Percentiles rank a stretch among this genome's conserved stretches.
Conservation (phyloP, 2,888 invertebrate species). For the Andrena chrysosceles region DNA sequence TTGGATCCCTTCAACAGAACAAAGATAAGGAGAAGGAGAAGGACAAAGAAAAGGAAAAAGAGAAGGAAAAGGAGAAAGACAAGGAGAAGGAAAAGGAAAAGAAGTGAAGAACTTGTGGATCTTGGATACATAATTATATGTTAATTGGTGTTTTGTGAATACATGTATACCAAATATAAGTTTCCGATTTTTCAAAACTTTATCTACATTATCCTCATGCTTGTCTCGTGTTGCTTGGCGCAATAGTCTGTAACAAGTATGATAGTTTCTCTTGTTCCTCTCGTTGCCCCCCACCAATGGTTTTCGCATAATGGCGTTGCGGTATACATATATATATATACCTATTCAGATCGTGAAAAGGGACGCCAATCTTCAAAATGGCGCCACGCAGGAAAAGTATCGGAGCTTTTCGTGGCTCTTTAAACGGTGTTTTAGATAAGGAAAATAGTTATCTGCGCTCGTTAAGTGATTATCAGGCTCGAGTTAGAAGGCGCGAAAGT, state of each 20-base stretch:
- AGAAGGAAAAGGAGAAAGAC: slow-evolving; percentile 84
- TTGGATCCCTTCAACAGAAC: slow-evolving; percentile 88
- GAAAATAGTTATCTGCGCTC: slow-evolving; percentile 80
- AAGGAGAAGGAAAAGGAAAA: slow-evolving; percentile 42
- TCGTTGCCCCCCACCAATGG: background rate
- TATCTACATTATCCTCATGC: slow-evolving; percentile 4
- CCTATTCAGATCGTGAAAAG: background rate
- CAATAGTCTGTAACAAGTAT: background rate
- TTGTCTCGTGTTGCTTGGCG: background rate
- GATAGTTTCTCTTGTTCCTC: background rate
- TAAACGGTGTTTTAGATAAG: slow-evolving; percentile 69
- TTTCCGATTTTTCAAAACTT: slow-evolving; percentile 50
- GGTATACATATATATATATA: no score
- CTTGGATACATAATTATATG: slow-evolving; percentile 47
- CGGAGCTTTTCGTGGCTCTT: slow-evolving; percentile 62
- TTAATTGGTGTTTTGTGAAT: slow-evolving; percentile 57
- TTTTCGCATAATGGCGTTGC: background rate
- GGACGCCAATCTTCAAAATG: slow-evolving; percentile 72
- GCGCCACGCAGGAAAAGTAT: slow-evolving; percentile 78
- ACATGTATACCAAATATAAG: slow-evolving; percentile 50
- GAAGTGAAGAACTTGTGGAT: slow-evolving; percentile 36
- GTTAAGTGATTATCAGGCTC: slow-evolving; percentile 78
- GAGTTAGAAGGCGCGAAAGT: slow-evolving; percentile 78
- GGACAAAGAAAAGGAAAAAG: slow-evolving; percentile 82
- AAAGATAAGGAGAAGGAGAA: slow-evolving; percentile 88